phyloP scores from a whole-genome alignment of 2,113 vertebrate species.

The Nothocercus julius region DNA sequence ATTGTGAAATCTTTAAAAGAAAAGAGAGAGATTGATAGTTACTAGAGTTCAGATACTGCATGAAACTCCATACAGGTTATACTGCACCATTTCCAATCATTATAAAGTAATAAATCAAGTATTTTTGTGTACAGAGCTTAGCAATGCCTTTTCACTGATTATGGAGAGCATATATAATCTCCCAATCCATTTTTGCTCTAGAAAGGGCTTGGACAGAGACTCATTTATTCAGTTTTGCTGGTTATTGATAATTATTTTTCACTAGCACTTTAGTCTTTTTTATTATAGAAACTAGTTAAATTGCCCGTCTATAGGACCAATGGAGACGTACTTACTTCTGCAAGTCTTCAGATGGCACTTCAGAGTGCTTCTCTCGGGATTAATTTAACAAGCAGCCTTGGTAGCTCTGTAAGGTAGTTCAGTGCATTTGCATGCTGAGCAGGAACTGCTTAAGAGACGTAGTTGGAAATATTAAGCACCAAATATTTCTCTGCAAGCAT shows the following conservation, averaged over 20 bases:
- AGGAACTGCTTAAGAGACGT: neutral
- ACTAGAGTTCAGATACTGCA: neutral
- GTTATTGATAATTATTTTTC: neutral
- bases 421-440: neutral
- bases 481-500: neutral
- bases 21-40: neutral
- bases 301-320: neutral
- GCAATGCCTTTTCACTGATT: neutral
- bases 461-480: neutral
- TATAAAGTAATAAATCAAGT: neutral
- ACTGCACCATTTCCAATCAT: neutral
- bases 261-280: neutral
- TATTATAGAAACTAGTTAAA: neutral
- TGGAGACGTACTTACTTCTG: neutral
- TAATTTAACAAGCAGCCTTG: neutral
- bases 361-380: neutral
- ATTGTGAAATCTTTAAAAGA: neutral
- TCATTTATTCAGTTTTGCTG: neutral
- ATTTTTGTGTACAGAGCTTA: slow-evolving; percentile 26
- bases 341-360: neutral
- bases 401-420: neutral
- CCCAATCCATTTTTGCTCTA: neutral
- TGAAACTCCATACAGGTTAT: neutral
- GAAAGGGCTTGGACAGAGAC: neutral
- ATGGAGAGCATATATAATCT: neutral